Conservation (phyloP, 2,113 vertebrate genomes). For the Candoia aspera region DNA sequence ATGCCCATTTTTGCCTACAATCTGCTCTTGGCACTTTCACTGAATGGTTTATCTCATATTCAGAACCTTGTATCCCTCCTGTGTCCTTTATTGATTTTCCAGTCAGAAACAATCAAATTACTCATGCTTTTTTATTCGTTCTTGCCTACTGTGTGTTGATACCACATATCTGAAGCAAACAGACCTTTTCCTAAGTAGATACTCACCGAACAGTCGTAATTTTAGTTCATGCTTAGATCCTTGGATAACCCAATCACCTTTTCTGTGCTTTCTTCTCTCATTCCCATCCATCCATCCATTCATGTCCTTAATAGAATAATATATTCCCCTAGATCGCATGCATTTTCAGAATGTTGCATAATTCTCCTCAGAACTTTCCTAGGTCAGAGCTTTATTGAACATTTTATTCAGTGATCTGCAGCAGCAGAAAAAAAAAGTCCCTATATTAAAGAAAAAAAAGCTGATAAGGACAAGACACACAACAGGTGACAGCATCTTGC, state of each 20-base stretch:
- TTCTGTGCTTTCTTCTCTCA: not conserved
- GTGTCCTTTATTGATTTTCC: not conserved
- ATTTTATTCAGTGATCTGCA: not conserved
- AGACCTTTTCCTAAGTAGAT: not conserved
- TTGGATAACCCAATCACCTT: not conserved
- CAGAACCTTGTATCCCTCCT: not conserved
- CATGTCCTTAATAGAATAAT: not conserved
- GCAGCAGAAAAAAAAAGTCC: not conserved
- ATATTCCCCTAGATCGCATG: not conserved
- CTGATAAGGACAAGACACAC: not conserved
- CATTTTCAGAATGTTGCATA: not conserved
- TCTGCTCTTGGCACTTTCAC: not conserved
- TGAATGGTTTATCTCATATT: not conserved
- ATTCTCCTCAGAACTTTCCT: not conserved
- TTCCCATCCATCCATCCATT: not conserved
- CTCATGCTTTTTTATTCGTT: not conserved
- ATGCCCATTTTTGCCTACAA: too few relatives aligned
- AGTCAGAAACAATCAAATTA: not conserved
- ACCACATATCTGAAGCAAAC: not conserved
- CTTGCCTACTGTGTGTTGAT: not conserved
- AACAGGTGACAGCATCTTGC: not conserved
- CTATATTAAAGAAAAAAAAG: not conserved
- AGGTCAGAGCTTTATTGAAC: not conserved
- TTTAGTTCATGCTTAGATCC: not conserved
- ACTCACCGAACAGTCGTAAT: not conserved